Percentiles rank a stretch among this genome's conserved stretches.
Conservation (phyloP, 2,888 invertebrate species). For the Saturnia japonica region DNA sequence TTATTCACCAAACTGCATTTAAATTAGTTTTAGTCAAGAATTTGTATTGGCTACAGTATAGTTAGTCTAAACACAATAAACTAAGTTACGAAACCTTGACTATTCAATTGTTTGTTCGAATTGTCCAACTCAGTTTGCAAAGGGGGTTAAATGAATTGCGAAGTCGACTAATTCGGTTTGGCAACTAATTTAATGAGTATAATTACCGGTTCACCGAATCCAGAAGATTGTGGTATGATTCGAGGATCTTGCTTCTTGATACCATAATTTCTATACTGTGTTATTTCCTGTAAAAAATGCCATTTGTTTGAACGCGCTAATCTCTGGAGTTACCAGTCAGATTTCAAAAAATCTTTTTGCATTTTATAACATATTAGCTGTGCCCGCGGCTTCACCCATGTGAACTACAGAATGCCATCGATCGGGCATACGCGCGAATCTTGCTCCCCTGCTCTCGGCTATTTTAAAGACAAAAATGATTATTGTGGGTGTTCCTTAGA, state of each 20-base stretch:
- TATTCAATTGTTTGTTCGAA: not conserved
- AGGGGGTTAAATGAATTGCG: not conserved
- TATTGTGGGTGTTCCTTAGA: too few species aligned
- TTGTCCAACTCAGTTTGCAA: not conserved
- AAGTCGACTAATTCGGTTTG: not conserved
- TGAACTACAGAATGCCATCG: too few species aligned
- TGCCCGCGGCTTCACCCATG: too few species aligned
- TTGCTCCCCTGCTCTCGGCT: too few species aligned
- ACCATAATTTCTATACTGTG: not conserved
- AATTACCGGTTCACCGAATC: not conserved
- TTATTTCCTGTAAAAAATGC: not conserved
- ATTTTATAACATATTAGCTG: too few species aligned
- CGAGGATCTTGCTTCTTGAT: not conserved
- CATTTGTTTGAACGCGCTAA: too few species aligned
- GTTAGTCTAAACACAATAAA: not conserved
- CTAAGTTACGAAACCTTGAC: not conserved
- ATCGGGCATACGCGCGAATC: too few species aligned
- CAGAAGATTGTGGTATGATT: not conserved
- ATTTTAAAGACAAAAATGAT: too few species aligned
- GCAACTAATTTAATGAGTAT: not conserved
- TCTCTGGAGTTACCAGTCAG: too few species aligned
- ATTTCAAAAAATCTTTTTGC: too few species aligned
- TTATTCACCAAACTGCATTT: too few species aligned
- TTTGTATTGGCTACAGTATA: not conserved
- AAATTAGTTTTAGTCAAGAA: not conserved